These are phyloP conservation scores for Varanus salvator DNA, from an alignment of 2,113 vertebrate genomes.

Conservation along the genomic window DNA sequence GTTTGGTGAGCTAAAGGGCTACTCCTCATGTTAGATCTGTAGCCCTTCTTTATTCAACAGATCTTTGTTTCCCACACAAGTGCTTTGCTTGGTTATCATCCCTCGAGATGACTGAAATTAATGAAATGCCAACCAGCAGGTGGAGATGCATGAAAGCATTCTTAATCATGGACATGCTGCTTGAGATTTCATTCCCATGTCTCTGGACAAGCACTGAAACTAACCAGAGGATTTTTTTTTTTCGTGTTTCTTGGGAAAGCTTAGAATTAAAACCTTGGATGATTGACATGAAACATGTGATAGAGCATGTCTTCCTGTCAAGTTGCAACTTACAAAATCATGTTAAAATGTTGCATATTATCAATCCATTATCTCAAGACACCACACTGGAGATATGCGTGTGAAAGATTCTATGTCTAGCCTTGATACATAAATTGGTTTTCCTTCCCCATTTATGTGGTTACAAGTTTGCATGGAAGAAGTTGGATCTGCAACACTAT, in stretches of 20 bases:
- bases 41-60: rapidly evolving
- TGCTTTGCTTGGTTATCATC: background rate
- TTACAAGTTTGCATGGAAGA: background rate
- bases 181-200: conserved; percentile 56
- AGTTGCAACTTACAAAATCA: conserved; percentile 15
- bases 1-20: background rate
- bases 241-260: conserved; percentile 19
- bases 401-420: background rate
- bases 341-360: background rate
- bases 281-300: conserved; percentile 38
- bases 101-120: conserved; percentile 27
- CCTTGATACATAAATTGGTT: background rate
- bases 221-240: conserved; percentile 14
- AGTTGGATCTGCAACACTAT: background rate
- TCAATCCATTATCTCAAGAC: background rate
- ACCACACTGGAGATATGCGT: background rate
- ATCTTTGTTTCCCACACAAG: background rate
- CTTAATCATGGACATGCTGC: conserved; percentile 34
- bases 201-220: conserved; percentile 44
- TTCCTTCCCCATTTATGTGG: background rate
- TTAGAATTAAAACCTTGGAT: conserved; percentile 3
- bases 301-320: conserved; percentile 1
- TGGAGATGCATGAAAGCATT: conserved; percentile 75
- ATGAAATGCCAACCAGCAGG: conserved; percentile 72
- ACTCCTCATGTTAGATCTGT: rapidly evolving